phyloP scores from a whole-genome alignment of 2,113 vertebrate genomes.

The Podarcis cretensis region DNA sequence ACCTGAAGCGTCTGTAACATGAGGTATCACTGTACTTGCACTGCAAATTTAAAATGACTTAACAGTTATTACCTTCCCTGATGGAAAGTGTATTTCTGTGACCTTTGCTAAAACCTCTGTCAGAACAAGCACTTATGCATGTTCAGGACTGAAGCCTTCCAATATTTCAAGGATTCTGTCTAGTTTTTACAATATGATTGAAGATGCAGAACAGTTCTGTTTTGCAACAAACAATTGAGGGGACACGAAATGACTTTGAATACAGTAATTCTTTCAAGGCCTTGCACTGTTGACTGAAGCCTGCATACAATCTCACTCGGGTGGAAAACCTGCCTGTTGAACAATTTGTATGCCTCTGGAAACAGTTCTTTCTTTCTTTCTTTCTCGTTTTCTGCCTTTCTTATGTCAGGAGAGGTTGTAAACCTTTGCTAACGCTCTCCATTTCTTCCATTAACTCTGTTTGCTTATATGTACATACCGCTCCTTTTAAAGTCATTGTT shows the following conservation, averaged over 20 bases:
- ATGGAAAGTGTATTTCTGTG: background rate
- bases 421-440: background rate
- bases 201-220: conserved; percentile 40
- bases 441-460: background rate
- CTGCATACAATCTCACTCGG: background rate
- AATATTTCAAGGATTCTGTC: conserved; percentile 47
- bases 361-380: background rate
- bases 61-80: background rate
- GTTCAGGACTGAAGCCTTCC: background rate
- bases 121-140: background rate
- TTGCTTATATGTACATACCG: background rate
- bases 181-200: conserved; percentile 18
- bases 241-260: conserved; percentile 49
- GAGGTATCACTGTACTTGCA: background rate
- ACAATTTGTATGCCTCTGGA: background rate
- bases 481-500: conserved; percentile 11
- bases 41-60: background rate
- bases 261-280: conserved; percentile 11
- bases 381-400: background rate
- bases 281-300: background rate
- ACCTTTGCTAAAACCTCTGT: too few species aligned
- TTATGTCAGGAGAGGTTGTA: background rate
- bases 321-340: background rate
- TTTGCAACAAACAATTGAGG: conserved; percentile 43
- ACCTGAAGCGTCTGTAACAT: too few species aligned